phyloP scores from a whole-genome alignment of 2,113 vertebrate genomes.

The Mystacornis crossleyi region DNA sequence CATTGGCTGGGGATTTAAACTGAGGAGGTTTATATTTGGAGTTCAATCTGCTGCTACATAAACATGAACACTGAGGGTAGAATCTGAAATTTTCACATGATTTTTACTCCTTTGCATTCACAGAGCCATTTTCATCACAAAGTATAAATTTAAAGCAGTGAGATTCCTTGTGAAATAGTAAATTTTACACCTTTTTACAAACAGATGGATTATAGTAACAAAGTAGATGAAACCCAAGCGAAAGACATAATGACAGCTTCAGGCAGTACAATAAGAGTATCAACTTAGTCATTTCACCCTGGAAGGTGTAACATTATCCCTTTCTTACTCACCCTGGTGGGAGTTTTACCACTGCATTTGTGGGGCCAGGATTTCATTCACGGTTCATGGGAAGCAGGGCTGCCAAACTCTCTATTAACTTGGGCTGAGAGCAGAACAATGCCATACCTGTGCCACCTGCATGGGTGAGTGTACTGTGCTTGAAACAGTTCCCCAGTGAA shows the following conservation, averaged over 20 bases:
- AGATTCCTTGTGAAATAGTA: neutral
- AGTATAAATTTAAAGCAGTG: neutral
- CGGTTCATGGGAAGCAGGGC: neutral
- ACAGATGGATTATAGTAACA: neutral
- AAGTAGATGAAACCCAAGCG: neutral
- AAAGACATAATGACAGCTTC: neutral
- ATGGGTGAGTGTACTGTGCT: fast-evolving
- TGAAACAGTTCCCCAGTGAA: neutral
- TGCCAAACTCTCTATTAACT: neutral
- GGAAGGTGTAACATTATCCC: neutral
- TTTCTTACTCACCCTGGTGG: neutral
- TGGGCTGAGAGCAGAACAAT: neutral
- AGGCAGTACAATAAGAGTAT: neutral
- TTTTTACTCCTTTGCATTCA: neutral
- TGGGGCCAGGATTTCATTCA: neutral
- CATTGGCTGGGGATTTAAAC: slow-evolving; percentile 8
- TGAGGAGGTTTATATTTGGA: neutral
- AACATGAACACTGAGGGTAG: neutral
- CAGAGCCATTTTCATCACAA: neutral
- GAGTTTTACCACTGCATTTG: neutral
- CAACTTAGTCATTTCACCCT: fast-evolving
- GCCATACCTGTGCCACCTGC: neutral
- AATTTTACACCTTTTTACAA: neutral
- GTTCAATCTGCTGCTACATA: slow-evolving; percentile 17
- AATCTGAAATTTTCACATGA: neutral